Evolutionary conservation across 1,140 invertebrate genomes (phyloP).

Genomic region (Bombus vancouverensis): DNA sequence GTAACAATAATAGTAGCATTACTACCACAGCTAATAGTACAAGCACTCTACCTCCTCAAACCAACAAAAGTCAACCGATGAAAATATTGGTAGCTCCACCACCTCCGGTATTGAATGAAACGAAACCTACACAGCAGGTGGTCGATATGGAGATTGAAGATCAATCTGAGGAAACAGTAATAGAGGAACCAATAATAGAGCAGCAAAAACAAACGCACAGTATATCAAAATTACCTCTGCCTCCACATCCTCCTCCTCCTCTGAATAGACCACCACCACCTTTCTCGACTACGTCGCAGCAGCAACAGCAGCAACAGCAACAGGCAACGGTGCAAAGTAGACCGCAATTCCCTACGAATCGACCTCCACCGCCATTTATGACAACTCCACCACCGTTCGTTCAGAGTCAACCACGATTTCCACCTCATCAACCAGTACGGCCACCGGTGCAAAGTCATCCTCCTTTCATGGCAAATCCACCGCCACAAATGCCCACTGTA

Average conservation of each 20-base stretch:
- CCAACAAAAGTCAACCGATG: conserved; percentile 64
- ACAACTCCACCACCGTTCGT: conserved; percentile 74
- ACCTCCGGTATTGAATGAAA: conserved; percentile 74
- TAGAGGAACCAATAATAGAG: conserved; percentile 74
- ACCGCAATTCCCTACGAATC: conserved; percentile 63
- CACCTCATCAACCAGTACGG: conserved; percentile 60
- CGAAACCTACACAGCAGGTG: conserved; percentile 69
- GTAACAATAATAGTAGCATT: conserved; percentile 23
- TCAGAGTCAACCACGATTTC: conserved; percentile 60
- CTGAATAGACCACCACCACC: conserved; percentile 55
- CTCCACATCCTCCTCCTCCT: conserved; percentile 58
- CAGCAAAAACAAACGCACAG: conserved; percentile 57
- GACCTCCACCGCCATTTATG: conserved; percentile 61
- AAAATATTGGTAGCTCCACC: conserved; percentile 79
- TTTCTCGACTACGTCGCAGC: conserved; percentile 25
- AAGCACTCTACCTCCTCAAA: not conserved
- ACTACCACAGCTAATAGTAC: conserved; percentile 51
- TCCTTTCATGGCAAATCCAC: conserved; percentile 56
- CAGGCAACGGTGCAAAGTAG: conserved; percentile 44
- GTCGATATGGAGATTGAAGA: conserved; percentile 83
- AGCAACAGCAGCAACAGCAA: conserved; percentile 31
- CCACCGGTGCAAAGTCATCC: conserved; percentile 49
- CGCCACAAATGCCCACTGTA: conserved; percentile 50
- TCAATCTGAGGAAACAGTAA: conserved; percentile 77
- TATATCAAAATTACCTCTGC: conserved; percentile 55